Conservation (phyloP, 2,113 vertebrate species). For the Callionymus lyra region DNA sequence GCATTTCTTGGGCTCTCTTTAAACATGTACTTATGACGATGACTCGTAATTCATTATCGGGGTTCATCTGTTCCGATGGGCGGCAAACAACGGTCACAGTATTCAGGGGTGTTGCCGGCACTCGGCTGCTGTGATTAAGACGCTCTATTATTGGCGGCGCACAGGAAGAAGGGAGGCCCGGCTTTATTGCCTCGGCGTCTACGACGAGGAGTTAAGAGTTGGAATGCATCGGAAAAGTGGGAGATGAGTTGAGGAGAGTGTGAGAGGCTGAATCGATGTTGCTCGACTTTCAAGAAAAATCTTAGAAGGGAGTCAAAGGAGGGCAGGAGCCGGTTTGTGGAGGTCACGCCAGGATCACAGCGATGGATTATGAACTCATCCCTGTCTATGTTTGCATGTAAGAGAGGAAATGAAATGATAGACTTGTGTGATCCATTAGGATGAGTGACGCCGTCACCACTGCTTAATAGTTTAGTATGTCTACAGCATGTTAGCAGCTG, state of each 20-base stretch:
- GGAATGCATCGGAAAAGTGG: slow-evolving; percentile 25
- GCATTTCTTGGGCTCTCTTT: slow-evolving; percentile 5
- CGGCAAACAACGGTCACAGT: background rate
- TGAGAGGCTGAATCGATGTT: slow-evolving; percentile 33
- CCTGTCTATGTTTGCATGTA: too few relatives aligned
- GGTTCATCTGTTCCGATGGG: too few relatives aligned
- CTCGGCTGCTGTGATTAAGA: slow-evolving; percentile 60
- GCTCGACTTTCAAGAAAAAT: slow-evolving; percentile 44
- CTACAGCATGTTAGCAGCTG: too few relatives aligned
- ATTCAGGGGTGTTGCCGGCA: slow-evolving; percentile 31
- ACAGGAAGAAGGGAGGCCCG: slow-evolving; percentile 41
- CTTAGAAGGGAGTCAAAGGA: slow-evolving; percentile 36
- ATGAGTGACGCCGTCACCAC: too few relatives aligned
- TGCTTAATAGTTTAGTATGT: too few relatives aligned
- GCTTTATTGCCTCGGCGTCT: slow-evolving; percentile 54
- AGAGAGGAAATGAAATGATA: too few relatives aligned
- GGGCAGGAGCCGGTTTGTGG: slow-evolving; percentile 7
- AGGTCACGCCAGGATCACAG: slow-evolving; percentile 1
- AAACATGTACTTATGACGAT: too few relatives aligned
- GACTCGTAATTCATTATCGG: too few relatives aligned
- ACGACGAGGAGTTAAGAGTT: slow-evolving; percentile 32
- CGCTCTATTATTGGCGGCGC: slow-evolving; percentile 52
- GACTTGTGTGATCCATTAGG: too few relatives aligned
- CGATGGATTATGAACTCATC: too few relatives aligned
- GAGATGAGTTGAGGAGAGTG: slow-evolving; percentile 25